These are phyloP conservation scores for Habrosyne pyritoides DNA, from an alignment of 2,888 invertebrate species.

Conservation along the genomic window DNA sequence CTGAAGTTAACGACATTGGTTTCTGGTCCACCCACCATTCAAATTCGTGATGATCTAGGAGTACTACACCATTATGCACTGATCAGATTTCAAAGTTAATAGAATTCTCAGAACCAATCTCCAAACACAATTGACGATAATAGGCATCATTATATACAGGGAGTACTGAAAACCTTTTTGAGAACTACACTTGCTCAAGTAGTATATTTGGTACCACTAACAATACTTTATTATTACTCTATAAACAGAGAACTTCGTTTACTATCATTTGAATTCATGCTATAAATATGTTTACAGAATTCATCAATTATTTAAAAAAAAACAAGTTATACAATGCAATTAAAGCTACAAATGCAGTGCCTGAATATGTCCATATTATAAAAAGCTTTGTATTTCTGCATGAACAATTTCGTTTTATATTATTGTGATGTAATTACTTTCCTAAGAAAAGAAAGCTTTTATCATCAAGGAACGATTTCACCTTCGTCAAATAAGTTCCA, in stretches of 20 bases:
- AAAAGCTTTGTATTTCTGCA: neutral
- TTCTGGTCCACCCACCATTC: too few species aligned
- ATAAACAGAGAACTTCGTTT: constrained; percentile 31
- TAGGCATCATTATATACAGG: neutral
- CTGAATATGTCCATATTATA: constrained; percentile 10
- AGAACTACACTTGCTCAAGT: constrained; percentile 10
- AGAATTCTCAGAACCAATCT: too few species aligned
- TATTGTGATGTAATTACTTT: neutral
- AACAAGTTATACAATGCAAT: constrained; percentile 43
- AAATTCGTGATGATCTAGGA: too few species aligned
- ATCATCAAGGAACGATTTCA: constrained; percentile 1
- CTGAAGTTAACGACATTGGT: too few species aligned
- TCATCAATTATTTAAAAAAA: constrained; percentile 34
- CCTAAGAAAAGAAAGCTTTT: neutral
- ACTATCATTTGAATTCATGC: constrained; percentile 23
- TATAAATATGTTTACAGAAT: constrained; percentile 37
- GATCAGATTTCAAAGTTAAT: too few species aligned
- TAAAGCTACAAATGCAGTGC: constrained; percentile 36
- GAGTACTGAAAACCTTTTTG: neutral
- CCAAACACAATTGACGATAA: too few species aligned
- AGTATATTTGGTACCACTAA: constrained; percentile 16
- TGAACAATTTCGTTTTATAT: neutral
- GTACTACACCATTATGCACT: too few species aligned
- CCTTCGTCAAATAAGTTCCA: constrained; percentile 6
- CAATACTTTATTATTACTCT: constrained; percentile 13